Base-by-base conservation (phyloP, 2,797 vertebrate genomes). In the Clarias platycephalus region DNA sequence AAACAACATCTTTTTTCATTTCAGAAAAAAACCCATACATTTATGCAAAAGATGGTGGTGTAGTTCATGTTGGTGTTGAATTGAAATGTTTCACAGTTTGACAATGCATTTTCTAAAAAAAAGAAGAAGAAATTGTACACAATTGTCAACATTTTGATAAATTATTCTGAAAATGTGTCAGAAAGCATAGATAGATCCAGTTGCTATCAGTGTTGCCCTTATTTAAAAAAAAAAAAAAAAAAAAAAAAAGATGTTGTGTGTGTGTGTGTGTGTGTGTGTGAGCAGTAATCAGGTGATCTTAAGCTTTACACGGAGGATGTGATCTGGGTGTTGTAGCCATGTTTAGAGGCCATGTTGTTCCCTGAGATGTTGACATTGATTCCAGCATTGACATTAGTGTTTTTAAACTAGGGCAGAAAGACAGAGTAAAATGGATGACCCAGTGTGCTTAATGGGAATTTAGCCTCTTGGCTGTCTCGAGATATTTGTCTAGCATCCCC, bases 371-470 rank as follows among this genome's bases (percentile, higher is more conserved):
- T 53, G 40, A 49, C 15, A 4, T 68, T 4, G 18, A 70, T 70
- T 70, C 37, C 20, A 9, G 20, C 8, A 40, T 74, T 74, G 71
- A 72, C 24, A 72, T 72, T 49, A 72, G 12, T 72, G 70, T 72
- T 72, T 72, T 72, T 72, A 24, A 72, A n/a, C 24, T 13, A 7
- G 70, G 24, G 68, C 6, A 8, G 31, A 37, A 24, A 5, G n/a
- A 72, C 70, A 72, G 24, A 74, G 18, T 26, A 3, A 72, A 72
- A 72, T 72, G 44, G 12, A 75, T 31, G 4, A 7, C 16, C 26
- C 16, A 75, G 34, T 9, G 12, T 75, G 53, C 26, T 74, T 74
- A 49, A 53, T 53, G n/a, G 49, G 71, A 55, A 18, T 28, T 44
- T 15, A 70, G 4, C 10, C 68, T 44, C 37, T 44, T 44, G 40